phyloP scores from a whole-genome alignment of 2,797 vertebrate genomes.

The Saxicola maurus region DNA sequence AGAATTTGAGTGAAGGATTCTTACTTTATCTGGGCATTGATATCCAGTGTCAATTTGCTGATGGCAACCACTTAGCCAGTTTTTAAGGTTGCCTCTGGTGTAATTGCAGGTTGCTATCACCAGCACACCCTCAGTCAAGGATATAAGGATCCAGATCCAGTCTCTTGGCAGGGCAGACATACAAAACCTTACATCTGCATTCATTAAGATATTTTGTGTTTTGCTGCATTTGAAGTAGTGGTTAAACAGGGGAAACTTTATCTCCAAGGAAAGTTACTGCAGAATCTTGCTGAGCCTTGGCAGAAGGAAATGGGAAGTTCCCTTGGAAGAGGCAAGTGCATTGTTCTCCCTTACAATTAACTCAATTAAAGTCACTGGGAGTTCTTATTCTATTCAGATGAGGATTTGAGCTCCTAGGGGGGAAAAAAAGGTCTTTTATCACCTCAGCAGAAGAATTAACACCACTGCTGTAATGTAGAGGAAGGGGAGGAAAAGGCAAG shows the following conservation, averaged over 20 bases:
- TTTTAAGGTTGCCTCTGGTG: not conserved
- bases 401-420: not conserved
- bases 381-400: slow-evolving; percentile 40
- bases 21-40: not conserved
- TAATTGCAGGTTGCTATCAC: slow-evolving; percentile 54
- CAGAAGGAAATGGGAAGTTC: slow-evolving; percentile 24
- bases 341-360: slow-evolving; percentile 41
- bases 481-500: not conserved
- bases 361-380: slow-evolving; percentile 5
- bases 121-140: slow-evolving; percentile 34
- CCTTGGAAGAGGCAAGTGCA: slow-evolving; percentile 1
- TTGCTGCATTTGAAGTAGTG: not conserved
- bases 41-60: not conserved
- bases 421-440: not conserved
- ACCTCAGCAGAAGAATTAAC: slow-evolving; percentile 28
- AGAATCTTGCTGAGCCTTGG: slow-evolving; percentile 6
- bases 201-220: slow-evolving; percentile 55
- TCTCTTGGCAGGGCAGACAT: slow-evolving; percentile 6
- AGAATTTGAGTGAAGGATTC: not conserved
- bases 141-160: slow-evolving; percentile 47
- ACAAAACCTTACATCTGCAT: slow-evolving; percentile 30
- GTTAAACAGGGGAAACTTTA: not conserved
- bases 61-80: not conserved
- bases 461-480: not conserved
- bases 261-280: slow-evolving; percentile 3